A percentile compares a stretch with the other conserved stretches of the same genome.
Evolutionary conservation across 2,888 invertebrate genomes (phyloP).

Genomic region (Elysia crispata): DNA sequence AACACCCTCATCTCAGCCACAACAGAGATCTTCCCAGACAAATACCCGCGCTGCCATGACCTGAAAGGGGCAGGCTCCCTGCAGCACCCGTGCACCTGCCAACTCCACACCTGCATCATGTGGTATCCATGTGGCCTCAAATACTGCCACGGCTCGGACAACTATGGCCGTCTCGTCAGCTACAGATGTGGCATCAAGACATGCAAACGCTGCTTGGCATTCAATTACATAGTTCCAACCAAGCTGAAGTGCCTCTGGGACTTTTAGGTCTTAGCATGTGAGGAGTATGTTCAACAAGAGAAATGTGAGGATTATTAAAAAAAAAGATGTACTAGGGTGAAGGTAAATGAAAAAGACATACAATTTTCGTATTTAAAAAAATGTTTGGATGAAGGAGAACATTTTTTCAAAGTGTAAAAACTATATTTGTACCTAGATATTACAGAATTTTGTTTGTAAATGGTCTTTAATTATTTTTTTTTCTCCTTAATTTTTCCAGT

Average conservation of each 20-base stretch:
- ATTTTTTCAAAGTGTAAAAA: too few relatives aligned
- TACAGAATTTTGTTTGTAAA: too few relatives aligned
- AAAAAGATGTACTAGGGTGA: too few relatives aligned
- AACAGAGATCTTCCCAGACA: constrained; percentile 80
- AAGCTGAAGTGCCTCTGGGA: constrained; percentile 87
- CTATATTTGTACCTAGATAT: too few relatives aligned
- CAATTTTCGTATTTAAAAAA: too few relatives aligned
- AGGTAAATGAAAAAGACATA: too few relatives aligned
- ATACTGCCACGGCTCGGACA: constrained; percentile 91
- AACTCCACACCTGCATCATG: constrained; percentile 91
- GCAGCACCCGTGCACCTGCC: constrained; percentile 84
- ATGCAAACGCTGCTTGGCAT: constrained; percentile 92
- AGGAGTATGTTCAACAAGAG: too few relatives aligned
- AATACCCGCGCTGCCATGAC: constrained; percentile 75
- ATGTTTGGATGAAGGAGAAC: too few relatives aligned
- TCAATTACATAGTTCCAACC: constrained; percentile 89
- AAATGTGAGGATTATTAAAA: too few relatives aligned
- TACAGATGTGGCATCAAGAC: constrained; percentile 98
- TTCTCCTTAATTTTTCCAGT: too few relatives aligned
- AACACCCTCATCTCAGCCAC: constrained; percentile 81
- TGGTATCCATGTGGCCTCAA: constrained; percentile 98
- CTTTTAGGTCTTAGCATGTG: constrained; percentile 50
- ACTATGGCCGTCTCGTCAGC: constrained; percentile 82
- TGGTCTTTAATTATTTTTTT: too few relatives aligned
- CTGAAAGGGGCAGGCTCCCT: constrained; percentile 78